phyloP scores from a whole-genome alignment of 2,797 vertebrate genomes.

The Iguana delicatissima region DNA sequence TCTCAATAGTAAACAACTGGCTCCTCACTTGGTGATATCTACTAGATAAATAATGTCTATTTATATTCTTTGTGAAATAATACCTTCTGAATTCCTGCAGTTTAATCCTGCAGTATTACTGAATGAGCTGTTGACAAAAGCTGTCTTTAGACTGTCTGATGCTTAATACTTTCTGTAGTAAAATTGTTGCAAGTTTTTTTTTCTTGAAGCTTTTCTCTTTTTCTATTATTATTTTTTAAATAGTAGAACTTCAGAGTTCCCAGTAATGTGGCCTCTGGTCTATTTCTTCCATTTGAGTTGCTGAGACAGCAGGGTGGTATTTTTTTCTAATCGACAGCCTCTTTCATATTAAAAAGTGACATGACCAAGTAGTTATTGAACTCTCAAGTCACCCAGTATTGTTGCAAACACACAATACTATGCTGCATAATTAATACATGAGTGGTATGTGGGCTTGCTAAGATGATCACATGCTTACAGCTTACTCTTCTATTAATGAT shows the following conservation, averaged over 20 bases:
- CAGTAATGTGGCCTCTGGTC: neutral
- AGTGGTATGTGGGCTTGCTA: constrained; percentile 18
- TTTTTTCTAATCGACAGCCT: neutral
- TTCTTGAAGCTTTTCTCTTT: neutral
- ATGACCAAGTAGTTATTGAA: neutral
- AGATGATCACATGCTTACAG: neutral
- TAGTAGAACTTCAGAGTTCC: neutral
- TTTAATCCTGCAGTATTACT: constrained; percentile 24
- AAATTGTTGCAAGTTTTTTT: neutral
- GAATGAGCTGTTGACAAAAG: neutral
- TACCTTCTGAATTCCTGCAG: neutral
- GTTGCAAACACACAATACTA: neutral
- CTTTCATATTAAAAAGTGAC: neutral
- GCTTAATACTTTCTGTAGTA: neutral
- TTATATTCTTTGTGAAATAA: constrained; percentile 1
- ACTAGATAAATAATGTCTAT: constrained; percentile 13
- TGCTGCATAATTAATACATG: constrained; percentile 7
- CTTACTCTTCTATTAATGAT: neutral
- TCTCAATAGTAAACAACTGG: neutral
- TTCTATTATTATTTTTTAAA: neutral
- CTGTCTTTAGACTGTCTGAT: neutral
- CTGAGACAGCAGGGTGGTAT: neutral
- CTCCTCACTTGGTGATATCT: neutral
- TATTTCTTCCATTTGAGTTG: neutral
- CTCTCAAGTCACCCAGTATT: neutral